These are phyloP conservation scores for Mnemiopsis leidyi DNA, from an alignment of 37 sponge, comb jelly and placozoan species.

Conservation along the genomic window DNA sequence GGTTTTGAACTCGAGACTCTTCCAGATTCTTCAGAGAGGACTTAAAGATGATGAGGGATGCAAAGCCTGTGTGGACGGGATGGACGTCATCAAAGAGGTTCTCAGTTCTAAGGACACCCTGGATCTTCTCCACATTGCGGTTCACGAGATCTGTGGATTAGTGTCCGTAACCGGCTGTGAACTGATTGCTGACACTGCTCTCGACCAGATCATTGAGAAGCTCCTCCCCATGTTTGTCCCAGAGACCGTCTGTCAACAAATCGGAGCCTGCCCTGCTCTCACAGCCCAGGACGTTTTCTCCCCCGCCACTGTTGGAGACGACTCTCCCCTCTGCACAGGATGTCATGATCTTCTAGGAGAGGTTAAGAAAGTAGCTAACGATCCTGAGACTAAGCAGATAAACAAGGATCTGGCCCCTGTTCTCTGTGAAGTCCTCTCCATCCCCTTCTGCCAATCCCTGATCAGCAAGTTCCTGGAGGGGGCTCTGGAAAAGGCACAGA, in stretches of 20 bases:
- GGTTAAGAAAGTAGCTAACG: constrained; percentile 25
- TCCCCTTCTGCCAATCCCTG: constrained; percentile 9
- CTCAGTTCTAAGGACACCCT: neutral
- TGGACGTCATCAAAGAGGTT: neutral
- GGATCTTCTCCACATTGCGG: constrained; percentile 56
- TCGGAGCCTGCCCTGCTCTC: neutral
- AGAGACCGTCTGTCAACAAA: neutral
- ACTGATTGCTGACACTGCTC: neutral
- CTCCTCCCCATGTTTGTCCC: neutral
- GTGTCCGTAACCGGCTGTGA: neutral
- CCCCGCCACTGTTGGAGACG: neutral
- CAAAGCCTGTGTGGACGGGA: constrained; percentile 30
- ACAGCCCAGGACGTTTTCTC: neutral
- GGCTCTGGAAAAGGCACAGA: neutral
- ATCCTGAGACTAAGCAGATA: neutral
- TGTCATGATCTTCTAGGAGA: constrained; percentile 28
- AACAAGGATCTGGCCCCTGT: neutral
- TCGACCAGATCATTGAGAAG: constrained; percentile 20
- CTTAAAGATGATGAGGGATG: constrained; percentile 29
- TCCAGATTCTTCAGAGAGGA: neutral
- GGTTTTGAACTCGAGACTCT: neutral
- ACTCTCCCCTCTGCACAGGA: neutral
- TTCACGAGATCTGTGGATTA: constrained; percentile 21
- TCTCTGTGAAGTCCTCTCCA: neutral
- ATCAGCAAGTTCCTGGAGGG: neutral